Evolutionary conservation across 1,140 invertebrate genomes (phyloP).

Genomic region (Babylonia areolata): DNA sequence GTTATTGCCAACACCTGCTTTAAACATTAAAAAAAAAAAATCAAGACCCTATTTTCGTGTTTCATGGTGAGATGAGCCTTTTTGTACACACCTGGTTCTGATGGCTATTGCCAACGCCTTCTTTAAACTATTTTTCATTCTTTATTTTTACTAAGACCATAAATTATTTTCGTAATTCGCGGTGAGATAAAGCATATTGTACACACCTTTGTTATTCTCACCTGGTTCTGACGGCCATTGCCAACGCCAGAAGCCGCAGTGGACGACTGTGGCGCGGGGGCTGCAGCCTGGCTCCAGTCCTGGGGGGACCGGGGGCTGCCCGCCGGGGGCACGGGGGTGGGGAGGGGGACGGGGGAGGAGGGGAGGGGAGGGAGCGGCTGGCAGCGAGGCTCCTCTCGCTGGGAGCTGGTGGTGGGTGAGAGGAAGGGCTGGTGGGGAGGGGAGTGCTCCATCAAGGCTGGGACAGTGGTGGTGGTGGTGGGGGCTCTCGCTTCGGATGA

Average conservation of each 20-base stretch:
- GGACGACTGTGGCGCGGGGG: neutral
- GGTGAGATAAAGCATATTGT: too few species aligned
- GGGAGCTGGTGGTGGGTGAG: neutral
- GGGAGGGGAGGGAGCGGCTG: neutral
- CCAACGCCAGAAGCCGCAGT: neutral
- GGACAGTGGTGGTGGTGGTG: neutral
- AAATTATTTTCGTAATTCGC: too few species aligned
- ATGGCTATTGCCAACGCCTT: too few species aligned
- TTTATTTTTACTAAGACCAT: too few species aligned
- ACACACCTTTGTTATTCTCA: too few species aligned
- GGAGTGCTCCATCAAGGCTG: neutral
- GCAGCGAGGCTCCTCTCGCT: neutral
- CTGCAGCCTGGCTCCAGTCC: neutral
- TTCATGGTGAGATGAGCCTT: too few species aligned
- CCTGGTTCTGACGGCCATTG: conserved; percentile 35
- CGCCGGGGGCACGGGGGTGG: neutral
- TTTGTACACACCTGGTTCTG: too few species aligned
- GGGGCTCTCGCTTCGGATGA: neutral
- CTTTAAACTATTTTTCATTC: too few species aligned
- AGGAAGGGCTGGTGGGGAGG: neutral
- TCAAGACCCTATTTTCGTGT: too few species aligned
- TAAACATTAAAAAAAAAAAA: too few species aligned
- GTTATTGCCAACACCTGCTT: too few species aligned
- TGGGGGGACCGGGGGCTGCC: conserved; percentile 22
- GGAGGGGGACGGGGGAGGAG: neutral